phyloP scores from a whole-genome alignment of 2,113 vertebrate species.

The Nothoprocta perdicaria region DNA sequence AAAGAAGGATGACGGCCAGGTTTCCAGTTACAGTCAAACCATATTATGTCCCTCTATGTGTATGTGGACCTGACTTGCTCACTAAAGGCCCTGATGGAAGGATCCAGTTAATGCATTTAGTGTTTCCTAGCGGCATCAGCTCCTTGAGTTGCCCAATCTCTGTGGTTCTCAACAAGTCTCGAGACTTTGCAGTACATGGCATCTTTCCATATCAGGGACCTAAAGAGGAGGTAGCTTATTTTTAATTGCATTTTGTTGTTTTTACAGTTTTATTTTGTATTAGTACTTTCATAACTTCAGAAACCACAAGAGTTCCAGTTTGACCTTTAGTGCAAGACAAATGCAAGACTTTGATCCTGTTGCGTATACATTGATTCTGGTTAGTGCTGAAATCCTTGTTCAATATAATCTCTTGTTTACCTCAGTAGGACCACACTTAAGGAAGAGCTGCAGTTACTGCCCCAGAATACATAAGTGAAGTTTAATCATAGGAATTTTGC shows the following conservation, averaged over 20 bases:
- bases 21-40: neutral
- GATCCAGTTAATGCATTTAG: neutral
- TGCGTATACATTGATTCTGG: neutral
- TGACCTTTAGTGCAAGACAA: neutral
- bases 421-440: neutral
- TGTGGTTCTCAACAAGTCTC: neutral
- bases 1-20: neutral
- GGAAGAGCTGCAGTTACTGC: neutral
- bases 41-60: neutral
- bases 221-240: neutral
- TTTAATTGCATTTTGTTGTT: neutral
- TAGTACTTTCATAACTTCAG: neutral
- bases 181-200: neutral
- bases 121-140: neutral
- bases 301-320: neutral
- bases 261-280: neutral
- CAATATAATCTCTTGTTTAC: neutral
- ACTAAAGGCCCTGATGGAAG: fast-evolving
- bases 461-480: neutral
- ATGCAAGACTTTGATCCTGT: neutral
- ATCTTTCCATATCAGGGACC: neutral
- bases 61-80: neutral
- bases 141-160: neutral
- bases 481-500: neutral
- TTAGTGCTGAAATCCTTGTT: neutral